Evolutionary conservation across 2,797 vertebrate genomes (phyloP), one percentile per base, ranked within the genome.

Genomic region (Manis javanica): DNA sequence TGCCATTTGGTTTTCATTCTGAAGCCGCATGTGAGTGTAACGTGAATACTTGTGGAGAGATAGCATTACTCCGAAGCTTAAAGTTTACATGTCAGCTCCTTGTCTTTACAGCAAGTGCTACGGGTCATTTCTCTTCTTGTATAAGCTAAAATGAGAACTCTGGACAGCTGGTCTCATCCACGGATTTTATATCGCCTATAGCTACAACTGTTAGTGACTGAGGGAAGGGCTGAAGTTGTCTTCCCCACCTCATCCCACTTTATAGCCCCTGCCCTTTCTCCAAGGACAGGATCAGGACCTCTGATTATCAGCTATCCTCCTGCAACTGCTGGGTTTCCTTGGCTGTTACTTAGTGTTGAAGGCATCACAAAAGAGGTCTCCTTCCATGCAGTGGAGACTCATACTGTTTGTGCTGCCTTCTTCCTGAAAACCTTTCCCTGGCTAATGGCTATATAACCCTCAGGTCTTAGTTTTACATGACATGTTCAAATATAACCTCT

Each of bases 1-100:
- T 98, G 96, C 98, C 98, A 98, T 98, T 98, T 98, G 98, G 97
- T 98, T 98, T 98, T 97, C 98, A 95, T 98, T 97, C 97, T 51
- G 94, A 97, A 97, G 98, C 97, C 98, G 97, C 97, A 96, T 98
- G 98, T 97, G 98, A 97, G 96, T 91, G 92, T 97, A 98, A 98
- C 96, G 94, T 98, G 98, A 98, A 97, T 98, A 98, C 97, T 97
- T 97, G 97, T 83, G 97, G 96, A 98, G 96, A 97, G 94, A 97
- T 98, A 93, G 97, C 96, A 96, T 98, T 97, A 97, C 96, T 97
- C 97, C 92, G 95, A 75, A 89, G 29, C 69, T 79, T 75, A 31
- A 42, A 57, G 83, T 87, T 88, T 86, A 57, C 88, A 46, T 77
- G 78, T 91, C 90, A 64, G 88, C 92, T 97, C 96, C 87, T 85